Conservation (phyloP, 2,888 invertebrate genomes). For the Teleiodes luculella region DNA sequence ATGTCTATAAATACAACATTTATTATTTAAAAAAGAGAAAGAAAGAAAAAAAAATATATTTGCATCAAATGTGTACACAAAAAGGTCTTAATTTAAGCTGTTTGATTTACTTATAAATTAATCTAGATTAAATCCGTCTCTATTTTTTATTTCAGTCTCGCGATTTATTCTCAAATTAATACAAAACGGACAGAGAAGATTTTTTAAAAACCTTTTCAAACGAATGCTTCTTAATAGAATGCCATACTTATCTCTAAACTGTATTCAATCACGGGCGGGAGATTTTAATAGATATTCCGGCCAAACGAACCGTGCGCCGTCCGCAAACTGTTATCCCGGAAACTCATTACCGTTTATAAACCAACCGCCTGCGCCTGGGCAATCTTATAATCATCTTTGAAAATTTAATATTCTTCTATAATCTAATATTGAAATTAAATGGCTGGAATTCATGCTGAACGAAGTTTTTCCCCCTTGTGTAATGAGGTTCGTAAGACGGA, state of each 20-base stretch:
- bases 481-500: too few relatives aligned
- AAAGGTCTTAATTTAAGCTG: too few relatives aligned
- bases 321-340: slow-evolving; percentile 63
- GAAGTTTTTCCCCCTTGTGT: too few relatives aligned
- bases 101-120: too few relatives aligned
- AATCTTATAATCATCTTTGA: slow-evolving; percentile 72
- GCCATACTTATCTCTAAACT: slow-evolving; percentile 18
- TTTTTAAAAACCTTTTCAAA: not conserved
- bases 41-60: too few relatives aligned
- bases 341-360: slow-evolving; percentile 70
- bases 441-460: slow-evolving; percentile 34
- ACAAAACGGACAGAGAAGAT: too few relatives aligned
- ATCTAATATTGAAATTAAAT: slow-evolving; percentile 64
- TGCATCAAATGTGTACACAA: too few relatives aligned
- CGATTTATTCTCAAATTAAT: too few relatives aligned
- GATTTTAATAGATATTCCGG: slow-evolving; percentile 44
- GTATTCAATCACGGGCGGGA: slow-evolving; percentile 32
- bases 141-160: too few relatives aligned
- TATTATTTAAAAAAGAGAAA: too few relatives aligned
- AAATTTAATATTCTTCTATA: slow-evolving; percentile 71
- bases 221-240: not conserved
- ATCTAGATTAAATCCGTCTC: too few relatives aligned
- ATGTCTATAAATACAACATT: too few relatives aligned
- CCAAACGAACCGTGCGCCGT: slow-evolving; percentile 46
- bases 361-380: slow-evolving; percentile 57